Evolutionary conservation across 2,888 invertebrate species (phyloP).

Genomic region (Conchocele bisecta): DNA sequence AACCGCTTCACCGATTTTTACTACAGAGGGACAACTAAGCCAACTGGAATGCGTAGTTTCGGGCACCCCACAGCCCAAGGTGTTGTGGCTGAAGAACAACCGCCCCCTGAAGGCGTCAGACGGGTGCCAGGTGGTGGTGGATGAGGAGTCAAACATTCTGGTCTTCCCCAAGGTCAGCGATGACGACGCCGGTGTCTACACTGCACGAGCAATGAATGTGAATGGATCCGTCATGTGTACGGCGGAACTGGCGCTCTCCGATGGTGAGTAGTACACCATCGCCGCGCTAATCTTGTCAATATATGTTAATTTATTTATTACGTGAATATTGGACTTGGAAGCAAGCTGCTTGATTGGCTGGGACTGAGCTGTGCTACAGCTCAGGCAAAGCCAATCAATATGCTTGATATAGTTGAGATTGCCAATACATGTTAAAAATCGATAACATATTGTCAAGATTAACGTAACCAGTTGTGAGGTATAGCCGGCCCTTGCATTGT

Average conservation of each 20-base stretch:
- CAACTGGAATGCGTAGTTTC: constrained; percentile 73
- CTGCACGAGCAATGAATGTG: constrained; percentile 74
- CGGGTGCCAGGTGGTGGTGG: constrained; percentile 65
- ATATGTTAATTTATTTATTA: too few relatives aligned
- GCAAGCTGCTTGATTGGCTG: too few relatives aligned
- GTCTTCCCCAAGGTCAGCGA: constrained; percentile 94
- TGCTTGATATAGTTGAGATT: too few relatives aligned
- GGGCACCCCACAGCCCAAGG: constrained; percentile 75
- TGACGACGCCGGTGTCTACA: constrained; percentile 90
- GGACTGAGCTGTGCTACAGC: too few relatives aligned
- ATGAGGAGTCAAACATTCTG: constrained; percentile 85
- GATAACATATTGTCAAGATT: too few relatives aligned
- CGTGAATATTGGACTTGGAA: too few relatives aligned
- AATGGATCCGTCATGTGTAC: constrained; percentile 89
- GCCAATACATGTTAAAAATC: too few relatives aligned
- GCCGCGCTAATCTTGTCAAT: too few relatives aligned
- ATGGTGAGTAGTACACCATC: constrained; percentile 60
- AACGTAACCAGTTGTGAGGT: too few relatives aligned
- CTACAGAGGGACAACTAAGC: constrained; percentile 58
- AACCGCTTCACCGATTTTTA: too few relatives aligned
- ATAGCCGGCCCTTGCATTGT: too few relatives aligned
- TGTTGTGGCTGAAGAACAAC: constrained; percentile 75
- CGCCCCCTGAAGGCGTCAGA: constrained; percentile 68
- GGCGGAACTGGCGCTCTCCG: constrained; percentile 87
- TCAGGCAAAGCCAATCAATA: too few relatives aligned